Base-by-base conservation (phyloP, 1,140 invertebrate genomes). In the Drosophila miranda region DNA sequence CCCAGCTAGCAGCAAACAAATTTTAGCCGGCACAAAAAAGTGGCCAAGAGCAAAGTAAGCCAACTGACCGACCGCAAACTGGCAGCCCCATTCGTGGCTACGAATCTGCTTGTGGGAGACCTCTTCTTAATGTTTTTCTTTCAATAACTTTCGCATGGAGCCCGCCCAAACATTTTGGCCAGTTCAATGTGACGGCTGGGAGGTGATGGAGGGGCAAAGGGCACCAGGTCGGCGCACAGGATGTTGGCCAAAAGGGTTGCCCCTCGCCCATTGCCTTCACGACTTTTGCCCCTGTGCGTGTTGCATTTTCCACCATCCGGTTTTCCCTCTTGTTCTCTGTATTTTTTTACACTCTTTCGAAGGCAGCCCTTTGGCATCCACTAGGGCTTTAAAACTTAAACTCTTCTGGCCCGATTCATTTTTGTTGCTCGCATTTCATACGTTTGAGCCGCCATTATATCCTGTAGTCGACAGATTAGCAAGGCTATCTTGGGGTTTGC, bases 51-150 rank as follows among this genome's bases (percentile, higher is more conserved):
- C 55, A 55, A 76, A 75, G 63, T 64, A 77, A 64, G 77, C 76
- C 76, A 74, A 79, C 76, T 70, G 77, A 80, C 63, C 72, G 71
- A 71, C 60, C 66, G 57, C 48, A 38, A 42, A 19, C 34, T 38
- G 34, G 8, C 8, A 34, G 11, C 34, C 34, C 34, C 9, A 1
- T 13, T 38, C 4, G 34, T 38, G 34, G 34, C 11, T 38, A 38
- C 34, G 11, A 19, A 19, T 19, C 19, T 19, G 19, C 19, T 19
- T 19, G 19, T 19, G 19, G 19, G 6, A 13, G 55, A 69, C 61
- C 62, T 58, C 38, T 59, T 71, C 66, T 58, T 71, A 80, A 80
- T 79, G 71, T 75, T 81, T 81, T 76, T 81, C 72, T 80, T 80
- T 81, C 78, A 76, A 81, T 77, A 80, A 77, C 77, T 78, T 69